Base-by-base conservation (phyloP, 1,140 invertebrate species). In the Pachyrhynchus sulphureomaculatus region DNA sequence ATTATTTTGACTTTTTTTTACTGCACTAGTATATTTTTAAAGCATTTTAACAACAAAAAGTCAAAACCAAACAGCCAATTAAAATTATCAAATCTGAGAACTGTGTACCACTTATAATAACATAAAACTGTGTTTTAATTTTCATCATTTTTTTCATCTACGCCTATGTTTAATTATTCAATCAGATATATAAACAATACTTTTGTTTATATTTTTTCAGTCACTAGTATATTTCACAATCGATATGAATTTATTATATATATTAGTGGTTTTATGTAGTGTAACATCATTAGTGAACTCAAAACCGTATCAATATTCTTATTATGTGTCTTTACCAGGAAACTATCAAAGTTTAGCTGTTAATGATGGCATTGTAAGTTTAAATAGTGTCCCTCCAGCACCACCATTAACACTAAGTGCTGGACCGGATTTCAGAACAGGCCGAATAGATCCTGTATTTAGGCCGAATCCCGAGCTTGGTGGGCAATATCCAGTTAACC, bases 261-360 rank as follows among this genome's bases (percentile, higher is more conserved):
- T 52, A 34, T 15, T 52, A 13, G 42, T 42, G 17, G 15, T 41
- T 13, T 13, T 51, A 12, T 6, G 41, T 15, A 17, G 17, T 42
- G 37, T 49, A 10, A 12, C 23, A 20, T 34, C 26, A 24, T 39
- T 10, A 10, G 47, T 21, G 4, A 17, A 42, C 5, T 17, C 37
- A 23, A 26, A 47, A 37, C 49, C 58, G 8, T 61, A 61, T 34
- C 29, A 45, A 23, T 61, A 61, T 32, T 42, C 48, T 3, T 61
- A 61, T 23, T 61, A 61, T 23, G 18, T 61, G 9, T 61, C 58
- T n/a, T 45, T 39, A 34, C 58, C 58, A 26, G 49, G 49, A 26
- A 48, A 61, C 13, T 61, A 53, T 33, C 58, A 61, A 44, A 61
- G 20, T 18, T 21, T 61, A 24, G 34, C 44, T 37, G 58, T 61